A percentile compares a stretch with the other conserved stretches of the same genome.
Evolutionary conservation across 2,797 vertebrate genomes (phyloP).

Genomic region (Sebastes diploproa): DNA sequence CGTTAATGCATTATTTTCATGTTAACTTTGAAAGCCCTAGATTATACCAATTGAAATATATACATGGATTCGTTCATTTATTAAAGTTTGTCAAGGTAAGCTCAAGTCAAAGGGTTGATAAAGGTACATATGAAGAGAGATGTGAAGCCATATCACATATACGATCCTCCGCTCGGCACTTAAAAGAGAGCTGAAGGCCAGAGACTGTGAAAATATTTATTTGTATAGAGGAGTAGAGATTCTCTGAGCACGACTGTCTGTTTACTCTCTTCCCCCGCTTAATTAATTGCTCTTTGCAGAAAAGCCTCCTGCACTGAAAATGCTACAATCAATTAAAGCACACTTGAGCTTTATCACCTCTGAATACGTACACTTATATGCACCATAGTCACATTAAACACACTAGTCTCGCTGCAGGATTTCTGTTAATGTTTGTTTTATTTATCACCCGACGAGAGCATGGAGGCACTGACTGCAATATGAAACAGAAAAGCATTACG

Average conservation of each 20-base stretch:
- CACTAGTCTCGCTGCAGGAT: neutral
- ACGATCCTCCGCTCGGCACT: neutral
- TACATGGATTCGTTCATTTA: neutral
- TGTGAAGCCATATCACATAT: neutral
- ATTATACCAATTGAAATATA: too few relatives aligned
- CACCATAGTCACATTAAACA: neutral
- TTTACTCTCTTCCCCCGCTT: conserved; percentile 7
- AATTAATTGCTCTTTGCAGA: conserved; percentile 17
- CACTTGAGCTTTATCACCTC: neutral
- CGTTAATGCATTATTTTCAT: too few relatives aligned
- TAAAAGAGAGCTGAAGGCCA: neutral
- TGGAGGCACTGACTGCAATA: neutral
- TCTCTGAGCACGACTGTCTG: neutral
- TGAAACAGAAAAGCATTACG: neutral
- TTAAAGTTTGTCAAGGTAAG: neutral
- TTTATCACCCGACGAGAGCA: conserved; percentile 1
- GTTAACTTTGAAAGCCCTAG: too few relatives aligned
- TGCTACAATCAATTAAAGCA: neutral
- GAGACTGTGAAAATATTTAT: neutral
- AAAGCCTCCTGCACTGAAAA: neutral
- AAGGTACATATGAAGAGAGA: neutral
- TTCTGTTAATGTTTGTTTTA: neutral
- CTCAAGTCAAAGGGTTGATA: neutral
- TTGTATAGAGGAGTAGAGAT: neutral
- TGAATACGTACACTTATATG: neutral